These are phyloP conservation scores for Orientallactaga bullata DNA, from an alignment of 2,113 vertebrate genomes.

Conservation along the genomic window DNA sequence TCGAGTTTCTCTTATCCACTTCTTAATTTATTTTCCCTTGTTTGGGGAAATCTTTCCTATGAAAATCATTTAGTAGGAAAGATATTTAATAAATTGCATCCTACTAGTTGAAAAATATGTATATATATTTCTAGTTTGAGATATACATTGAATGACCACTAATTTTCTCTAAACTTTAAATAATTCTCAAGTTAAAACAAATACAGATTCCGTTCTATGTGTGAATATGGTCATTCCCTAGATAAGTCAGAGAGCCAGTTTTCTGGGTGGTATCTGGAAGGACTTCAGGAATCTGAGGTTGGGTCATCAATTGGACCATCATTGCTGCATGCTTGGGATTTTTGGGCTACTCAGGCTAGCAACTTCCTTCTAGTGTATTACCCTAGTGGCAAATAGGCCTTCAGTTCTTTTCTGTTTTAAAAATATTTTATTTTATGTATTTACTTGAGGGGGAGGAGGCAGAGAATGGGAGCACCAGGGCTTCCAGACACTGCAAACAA, in stretches of 20 bases:
- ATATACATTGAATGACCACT: background rate
- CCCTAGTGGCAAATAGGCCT: background rate
- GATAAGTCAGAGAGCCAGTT: constrained; percentile 32
- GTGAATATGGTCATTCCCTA: background rate
- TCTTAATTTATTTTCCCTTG: background rate
- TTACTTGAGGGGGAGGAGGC: too few relatives aligned
- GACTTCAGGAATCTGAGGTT: constrained; percentile 42
- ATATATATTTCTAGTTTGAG: background rate
- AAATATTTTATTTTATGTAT: too few relatives aligned
- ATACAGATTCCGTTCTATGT: constrained; percentile 23
- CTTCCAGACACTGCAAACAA: too few relatives aligned
- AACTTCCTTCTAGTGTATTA: constrained; percentile 2
- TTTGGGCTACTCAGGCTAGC: constrained; percentile 9
- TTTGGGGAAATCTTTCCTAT: constrained; percentile 10
- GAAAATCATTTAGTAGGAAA: constrained; percentile 1
- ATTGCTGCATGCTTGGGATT: constrained; percentile 21
- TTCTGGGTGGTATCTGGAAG: constrained; percentile 52
- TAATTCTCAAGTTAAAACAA: constrained; percentile 49
- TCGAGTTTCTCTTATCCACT: background rate
- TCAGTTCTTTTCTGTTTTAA: background rate
- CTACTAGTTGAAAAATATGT: background rate
- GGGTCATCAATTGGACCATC: background rate
- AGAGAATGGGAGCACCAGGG: too few relatives aligned
- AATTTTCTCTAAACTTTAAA: constrained; percentile 37
- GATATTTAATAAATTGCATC: background rate